These are phyloP conservation scores for Aphelenchoides bicaudatus DNA, from an alignment of 2,888 invertebrate genomes.

Conservation along the genomic window DNA sequence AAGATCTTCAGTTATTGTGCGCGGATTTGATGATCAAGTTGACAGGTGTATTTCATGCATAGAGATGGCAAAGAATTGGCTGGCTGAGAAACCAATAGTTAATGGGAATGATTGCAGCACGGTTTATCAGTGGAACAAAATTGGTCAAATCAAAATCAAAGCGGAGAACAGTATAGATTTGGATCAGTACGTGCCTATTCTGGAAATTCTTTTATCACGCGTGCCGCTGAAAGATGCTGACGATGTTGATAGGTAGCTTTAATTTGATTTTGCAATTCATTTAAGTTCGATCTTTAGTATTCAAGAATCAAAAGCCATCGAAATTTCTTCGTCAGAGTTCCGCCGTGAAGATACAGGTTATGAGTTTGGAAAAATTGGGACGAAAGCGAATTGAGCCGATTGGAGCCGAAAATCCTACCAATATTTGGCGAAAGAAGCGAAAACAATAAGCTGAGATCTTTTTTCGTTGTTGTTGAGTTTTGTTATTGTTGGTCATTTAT, in stretches of 20 bases:
- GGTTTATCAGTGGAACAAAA: conserved; percentile 18
- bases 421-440: not conserved
- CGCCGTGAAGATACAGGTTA: not conserved
- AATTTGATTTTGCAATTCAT: not conserved
- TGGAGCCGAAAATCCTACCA: conserved; percentile 4
- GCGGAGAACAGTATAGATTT: conserved; percentile 15
- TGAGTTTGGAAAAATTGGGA: conserved; percentile 3
- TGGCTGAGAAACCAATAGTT: not conserved
- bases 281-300: conserved; percentile 6
- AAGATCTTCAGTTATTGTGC: not conserved
- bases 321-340: not conserved
- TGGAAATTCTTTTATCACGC: conserved; percentile 4
- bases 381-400: too few relatives aligned
- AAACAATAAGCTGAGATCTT: too few relatives aligned
- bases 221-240: not conserved
- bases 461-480: too few relatives aligned
- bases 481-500: too few relatives aligned
- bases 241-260: not conserved
- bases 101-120: not conserved
- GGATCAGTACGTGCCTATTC: conserved; percentile 1
- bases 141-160: conserved; percentile 1
- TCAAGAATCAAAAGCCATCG: conserved; percentile 3
- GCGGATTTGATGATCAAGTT: not conserved
- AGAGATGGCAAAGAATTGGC: conserved; percentile 3
- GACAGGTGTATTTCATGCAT: conserved; percentile 6